phyloP scores from a whole-genome alignment of 2,888 invertebrate species.

The Microctonus brassicae region DNA sequence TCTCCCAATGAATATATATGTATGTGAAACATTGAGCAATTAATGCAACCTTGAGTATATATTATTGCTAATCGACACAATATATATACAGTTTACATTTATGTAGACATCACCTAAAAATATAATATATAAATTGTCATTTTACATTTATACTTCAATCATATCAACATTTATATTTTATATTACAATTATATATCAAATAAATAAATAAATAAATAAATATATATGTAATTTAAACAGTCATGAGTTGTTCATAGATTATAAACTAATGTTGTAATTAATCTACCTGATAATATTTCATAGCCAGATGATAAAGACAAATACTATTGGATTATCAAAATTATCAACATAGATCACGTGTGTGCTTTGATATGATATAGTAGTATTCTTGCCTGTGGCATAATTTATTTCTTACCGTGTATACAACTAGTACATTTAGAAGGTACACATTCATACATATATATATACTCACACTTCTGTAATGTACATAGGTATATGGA shows the following conservation, averaged over 20 bases:
- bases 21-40: constrained; percentile 16
- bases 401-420: neutral
- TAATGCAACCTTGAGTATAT: constrained; percentile 7
- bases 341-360: neutral
- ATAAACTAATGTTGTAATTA: neutral
- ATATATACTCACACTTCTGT: too few relatives aligned
- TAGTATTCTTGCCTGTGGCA: neutral
- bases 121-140: neutral
- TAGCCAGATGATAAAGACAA: neutral
- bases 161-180: neutral
- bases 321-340: neutral
- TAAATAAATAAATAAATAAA: neutral
- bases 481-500: too few relatives aligned
- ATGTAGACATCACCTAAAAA: neutral
- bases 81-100: neutral
- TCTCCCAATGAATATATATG: constrained; percentile 2
- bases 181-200: too few relatives aligned
- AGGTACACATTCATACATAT: too few relatives aligned
- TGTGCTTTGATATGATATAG: neutral
- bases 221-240: neutral
- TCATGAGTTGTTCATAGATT: neutral
- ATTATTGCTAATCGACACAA: neutral
- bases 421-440: neutral
- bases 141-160: neutral
- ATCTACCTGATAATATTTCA: neutral